phyloP scores from a whole-genome alignment of 1,140 invertebrate species.

The Musca domestica region DNA sequence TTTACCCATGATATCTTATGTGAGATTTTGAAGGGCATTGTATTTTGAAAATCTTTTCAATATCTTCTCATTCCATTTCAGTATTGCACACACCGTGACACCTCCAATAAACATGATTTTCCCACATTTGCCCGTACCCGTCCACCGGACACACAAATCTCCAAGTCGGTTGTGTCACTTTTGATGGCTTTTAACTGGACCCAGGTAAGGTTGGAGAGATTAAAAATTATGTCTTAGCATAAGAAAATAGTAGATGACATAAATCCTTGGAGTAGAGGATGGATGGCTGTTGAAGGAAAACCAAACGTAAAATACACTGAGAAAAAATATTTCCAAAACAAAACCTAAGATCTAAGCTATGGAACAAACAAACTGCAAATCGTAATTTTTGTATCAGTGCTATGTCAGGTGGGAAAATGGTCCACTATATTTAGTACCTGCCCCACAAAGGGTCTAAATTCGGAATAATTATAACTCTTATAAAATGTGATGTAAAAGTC shows the following conservation, averaged over 20 bases:
- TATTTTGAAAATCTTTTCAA: not conserved
- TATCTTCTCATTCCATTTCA: slow-evolving; percentile 46
- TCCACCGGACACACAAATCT: slow-evolving; percentile 90
- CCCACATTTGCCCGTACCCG: slow-evolving; percentile 90
- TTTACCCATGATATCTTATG: slow-evolving; percentile 81
- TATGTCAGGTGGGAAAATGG: too few species aligned
- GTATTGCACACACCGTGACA: slow-evolving; percentile 84
- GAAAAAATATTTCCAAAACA: too few species aligned
- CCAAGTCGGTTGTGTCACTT: slow-evolving; percentile 80
- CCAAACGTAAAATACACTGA: too few species aligned
- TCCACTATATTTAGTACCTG: too few species aligned
- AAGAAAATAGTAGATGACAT: slow-evolving; percentile 60
- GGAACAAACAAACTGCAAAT: too few species aligned
- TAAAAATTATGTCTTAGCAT: not conserved
- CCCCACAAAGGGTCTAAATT: too few species aligned
- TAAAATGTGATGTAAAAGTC: too few species aligned
- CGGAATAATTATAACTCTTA: too few species aligned
- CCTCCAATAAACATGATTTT: slow-evolving; percentile 82
- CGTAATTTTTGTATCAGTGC: too few species aligned
- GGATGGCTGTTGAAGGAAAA: too few species aligned
- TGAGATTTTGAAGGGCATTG: slow-evolving; percentile 56
- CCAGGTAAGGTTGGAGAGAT: slow-evolving; percentile 58
- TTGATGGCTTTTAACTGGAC: slow-evolving; percentile 78
- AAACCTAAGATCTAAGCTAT: too few species aligned
- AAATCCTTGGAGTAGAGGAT: too few species aligned